Percentiles rank a stretch among this genome's conserved stretches.
Conservation (phyloP, 1,140 invertebrate genomes). For the Psix sp. region DNA sequence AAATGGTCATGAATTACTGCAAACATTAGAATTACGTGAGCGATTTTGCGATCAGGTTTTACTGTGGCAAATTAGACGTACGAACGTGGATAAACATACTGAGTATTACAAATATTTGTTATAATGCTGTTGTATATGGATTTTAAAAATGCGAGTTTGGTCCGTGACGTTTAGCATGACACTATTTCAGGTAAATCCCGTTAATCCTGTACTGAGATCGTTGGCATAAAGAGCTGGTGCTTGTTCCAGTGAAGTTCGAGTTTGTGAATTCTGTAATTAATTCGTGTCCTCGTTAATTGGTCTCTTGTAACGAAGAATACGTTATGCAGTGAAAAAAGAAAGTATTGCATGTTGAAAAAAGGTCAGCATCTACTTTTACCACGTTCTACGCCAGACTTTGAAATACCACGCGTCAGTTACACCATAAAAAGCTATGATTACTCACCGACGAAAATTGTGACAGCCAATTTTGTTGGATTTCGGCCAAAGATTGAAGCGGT, state of each 20-base stretch:
- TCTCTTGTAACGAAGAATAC: slow-evolving; percentile 59
- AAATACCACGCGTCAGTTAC: slow-evolving; percentile 22
- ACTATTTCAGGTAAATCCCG: slow-evolving; percentile 57
- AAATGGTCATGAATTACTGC: slow-evolving; percentile 5
- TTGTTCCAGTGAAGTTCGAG: slow-evolving; percentile 36
- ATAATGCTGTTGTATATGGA: slow-evolving; percentile 31
- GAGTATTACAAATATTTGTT: slow-evolving; percentile 26
- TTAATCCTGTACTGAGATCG: slow-evolving; percentile 56
- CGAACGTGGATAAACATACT: neutral
- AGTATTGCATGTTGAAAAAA: slow-evolving; percentile 13
- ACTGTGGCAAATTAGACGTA: slow-evolving; percentile 7
- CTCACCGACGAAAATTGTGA: slow-evolving; percentile 8
- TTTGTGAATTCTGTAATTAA: slow-evolving; percentile 58
- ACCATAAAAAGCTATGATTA: slow-evolving; percentile 23
- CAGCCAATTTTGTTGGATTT: slow-evolving; percentile 31
- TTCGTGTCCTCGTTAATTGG: slow-evolving; percentile 61
- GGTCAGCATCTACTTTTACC: slow-evolving; percentile 28
- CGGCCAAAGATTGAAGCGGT: neutral
- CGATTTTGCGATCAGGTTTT: slow-evolving; percentile 22
- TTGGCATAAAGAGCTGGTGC: slow-evolving; percentile 42
- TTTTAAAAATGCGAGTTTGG: slow-evolving; percentile 49
- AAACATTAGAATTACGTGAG: slow-evolving; percentile 25
- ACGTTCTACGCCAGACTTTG: slow-evolving; percentile 7
- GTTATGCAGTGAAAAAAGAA: slow-evolving; percentile 18
- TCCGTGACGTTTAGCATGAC: slow-evolving; percentile 44